Evolutionary conservation across 2,113 vertebrate genomes (phyloP).

Genomic region (Scomber japonicus): DNA sequence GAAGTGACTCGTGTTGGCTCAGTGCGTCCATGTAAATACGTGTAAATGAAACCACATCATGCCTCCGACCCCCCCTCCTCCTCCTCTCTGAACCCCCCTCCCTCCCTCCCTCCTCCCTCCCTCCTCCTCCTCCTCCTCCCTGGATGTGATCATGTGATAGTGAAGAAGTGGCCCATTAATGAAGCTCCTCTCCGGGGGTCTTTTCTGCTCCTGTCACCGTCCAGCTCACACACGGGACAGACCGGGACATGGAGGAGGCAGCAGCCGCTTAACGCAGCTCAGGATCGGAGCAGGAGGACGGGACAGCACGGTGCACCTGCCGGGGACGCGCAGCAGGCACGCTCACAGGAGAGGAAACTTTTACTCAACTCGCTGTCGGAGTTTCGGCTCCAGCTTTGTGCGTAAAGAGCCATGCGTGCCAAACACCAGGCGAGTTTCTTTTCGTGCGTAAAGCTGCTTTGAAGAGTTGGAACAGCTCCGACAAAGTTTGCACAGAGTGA

Average conservation of each 20-base stretch:
- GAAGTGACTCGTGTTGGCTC: slow-evolving; percentile 81
- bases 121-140: slow-evolving; percentile 48
- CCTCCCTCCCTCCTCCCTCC: slow-evolving; percentile 14
- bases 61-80: slow-evolving; percentile 71
- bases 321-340: slow-evolving; percentile 27
- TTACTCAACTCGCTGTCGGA: slow-evolving; percentile 24
- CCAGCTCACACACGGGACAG: slow-evolving; percentile 92
- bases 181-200: slow-evolving; percentile 94
- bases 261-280: slow-evolving; percentile 87
- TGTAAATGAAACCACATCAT: slow-evolving; percentile 36
- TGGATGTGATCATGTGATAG: slow-evolving; percentile 92
- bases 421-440: too few species aligned
- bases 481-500: slow-evolving; percentile 33
- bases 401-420: slow-evolving; percentile 30
- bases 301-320: slow-evolving; percentile 66
- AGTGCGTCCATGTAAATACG: slow-evolving; percentile 81
- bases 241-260: slow-evolving; percentile 75
- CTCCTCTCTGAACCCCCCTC: slow-evolving; percentile 80
- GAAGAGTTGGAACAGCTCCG: slow-evolving; percentile 21
- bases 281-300: slow-evolving; percentile 64
- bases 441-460: slow-evolving; percentile 12
- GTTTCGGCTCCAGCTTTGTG: not conserved
- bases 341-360: slow-evolving; percentile 28
- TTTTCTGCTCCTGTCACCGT: slow-evolving; percentile 95
- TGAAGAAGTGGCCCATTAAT: slow-evolving; percentile 94